Conservation (phyloP, 92 coral and sea anemone species). For the Desmophyllum pertusum region DNA sequence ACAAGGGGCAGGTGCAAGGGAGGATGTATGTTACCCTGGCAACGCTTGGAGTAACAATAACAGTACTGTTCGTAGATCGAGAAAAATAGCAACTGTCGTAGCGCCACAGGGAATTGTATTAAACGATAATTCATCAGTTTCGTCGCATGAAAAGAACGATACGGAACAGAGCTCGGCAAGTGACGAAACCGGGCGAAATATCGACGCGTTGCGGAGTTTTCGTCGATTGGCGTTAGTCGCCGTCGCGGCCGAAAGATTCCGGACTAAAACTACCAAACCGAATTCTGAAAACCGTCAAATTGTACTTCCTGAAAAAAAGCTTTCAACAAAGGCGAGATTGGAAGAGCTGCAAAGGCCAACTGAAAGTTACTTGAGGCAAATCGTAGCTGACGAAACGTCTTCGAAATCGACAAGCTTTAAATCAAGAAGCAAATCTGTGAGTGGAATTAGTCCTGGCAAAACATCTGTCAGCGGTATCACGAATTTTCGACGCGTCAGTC, state of each 20-base stretch:
- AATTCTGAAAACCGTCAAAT: not conserved
- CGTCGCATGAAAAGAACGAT: not conserved
- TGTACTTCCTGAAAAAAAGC: slow-evolving; percentile 18
- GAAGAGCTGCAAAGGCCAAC: slow-evolving; percentile 55
- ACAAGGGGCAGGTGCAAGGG: slow-evolving; percentile 8
- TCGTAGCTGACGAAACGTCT: not conserved
- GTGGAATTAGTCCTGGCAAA: not conserved
- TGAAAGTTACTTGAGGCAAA: slow-evolving; percentile 44
- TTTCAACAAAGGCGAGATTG: slow-evolving; percentile 16
- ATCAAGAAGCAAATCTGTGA: slow-evolving; percentile 15
- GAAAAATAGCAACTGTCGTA: slow-evolving; percentile 14
- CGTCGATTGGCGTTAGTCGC: slow-evolving; percentile 15
- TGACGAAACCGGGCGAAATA: not conserved
- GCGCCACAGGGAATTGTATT: not conserved
- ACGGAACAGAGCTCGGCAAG: not conserved
- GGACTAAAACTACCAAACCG: not conserved
- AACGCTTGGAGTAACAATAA: slow-evolving; percentile 28
- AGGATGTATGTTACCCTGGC: not conserved
- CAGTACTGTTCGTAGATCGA: not conserved
- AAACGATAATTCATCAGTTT: not conserved
- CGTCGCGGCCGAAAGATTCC: slow-evolving; percentile 12
- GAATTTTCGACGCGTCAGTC: slow-evolving; percentile 31
- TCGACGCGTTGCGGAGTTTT: slow-evolving; percentile 1
- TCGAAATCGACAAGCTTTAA: not conserved
- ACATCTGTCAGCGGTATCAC: slow-evolving; percentile 9